Conservation (phyloP, 2,113 vertebrate genomes). For the Pedionomus torquatus region DNA sequence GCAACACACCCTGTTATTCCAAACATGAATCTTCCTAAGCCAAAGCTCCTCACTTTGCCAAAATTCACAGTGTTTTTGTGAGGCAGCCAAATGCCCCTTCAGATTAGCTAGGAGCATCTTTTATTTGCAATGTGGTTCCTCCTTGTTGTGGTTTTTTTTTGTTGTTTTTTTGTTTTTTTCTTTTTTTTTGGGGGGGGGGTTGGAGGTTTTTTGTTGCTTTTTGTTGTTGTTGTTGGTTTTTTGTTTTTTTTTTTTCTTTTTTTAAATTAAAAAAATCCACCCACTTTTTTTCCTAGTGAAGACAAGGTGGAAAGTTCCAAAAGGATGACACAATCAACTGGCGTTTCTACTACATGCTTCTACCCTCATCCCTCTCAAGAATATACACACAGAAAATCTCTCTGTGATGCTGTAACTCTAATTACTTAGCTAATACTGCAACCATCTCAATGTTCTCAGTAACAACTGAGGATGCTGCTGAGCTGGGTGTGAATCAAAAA, state of each 20-base stretch:
- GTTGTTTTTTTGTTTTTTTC: too few relatives aligned
- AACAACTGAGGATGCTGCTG: background rate
- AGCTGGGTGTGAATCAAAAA: background rate
- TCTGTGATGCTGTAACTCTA: background rate
- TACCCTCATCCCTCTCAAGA: background rate
- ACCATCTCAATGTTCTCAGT: background rate
- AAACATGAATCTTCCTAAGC: slow-evolving; percentile 31
- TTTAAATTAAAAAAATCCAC: background rate
- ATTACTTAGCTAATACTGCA: background rate
- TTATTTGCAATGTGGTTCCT: background rate
- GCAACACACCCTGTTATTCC: slow-evolving; percentile 50
- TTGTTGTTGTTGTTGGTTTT: background rate
- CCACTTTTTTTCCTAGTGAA: background rate
- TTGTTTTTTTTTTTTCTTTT: too few relatives aligned
- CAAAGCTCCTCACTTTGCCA: slow-evolving; percentile 44
- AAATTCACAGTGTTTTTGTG: slow-evolving; percentile 29
- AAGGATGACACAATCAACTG: background rate
- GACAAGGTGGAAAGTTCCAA: background rate
- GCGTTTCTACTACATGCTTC: background rate
- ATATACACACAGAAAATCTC: background rate
- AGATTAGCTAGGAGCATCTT: slow-evolving; percentile 1
- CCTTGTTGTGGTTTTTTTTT: background rate
- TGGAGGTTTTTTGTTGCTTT: too few relatives aligned
- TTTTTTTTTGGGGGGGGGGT: too few relatives aligned
- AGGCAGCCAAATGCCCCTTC: slow-evolving; percentile 41